Conservation (phyloP, 2,797 vertebrate genomes). For the Sphenopsis melanotis region DNA sequence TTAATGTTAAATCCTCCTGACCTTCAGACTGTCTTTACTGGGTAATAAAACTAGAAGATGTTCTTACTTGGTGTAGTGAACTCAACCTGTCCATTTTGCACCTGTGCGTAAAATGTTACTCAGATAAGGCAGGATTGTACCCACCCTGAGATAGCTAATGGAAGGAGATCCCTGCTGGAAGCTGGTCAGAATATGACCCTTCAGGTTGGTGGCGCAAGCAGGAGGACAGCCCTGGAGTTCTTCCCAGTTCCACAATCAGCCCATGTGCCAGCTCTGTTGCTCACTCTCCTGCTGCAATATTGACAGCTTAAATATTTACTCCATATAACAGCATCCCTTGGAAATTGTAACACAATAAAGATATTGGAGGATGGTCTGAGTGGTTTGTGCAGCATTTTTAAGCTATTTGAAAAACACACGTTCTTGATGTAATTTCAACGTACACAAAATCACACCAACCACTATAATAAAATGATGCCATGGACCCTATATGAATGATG, state of each 20-base stretch:
- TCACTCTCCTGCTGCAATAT: not conserved
- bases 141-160: not conserved
- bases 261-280: rapidly evolving
- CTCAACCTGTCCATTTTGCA: not conserved
- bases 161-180: not conserved
- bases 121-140: not conserved
- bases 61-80: not conserved
- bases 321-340: not conserved
- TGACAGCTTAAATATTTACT: not conserved
- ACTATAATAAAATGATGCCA: not conserved
- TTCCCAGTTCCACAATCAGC: not conserved
- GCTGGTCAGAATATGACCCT: not conserved
- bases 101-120: not conserved
- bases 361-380: not conserved
- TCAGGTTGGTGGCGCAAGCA: not conserved
- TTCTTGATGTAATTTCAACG: not conserved
- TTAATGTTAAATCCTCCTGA: not conserved
- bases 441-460: not conserved
- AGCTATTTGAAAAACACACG: not conserved
- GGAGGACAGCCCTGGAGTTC: not conserved
- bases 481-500: rapidly evolving
- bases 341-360: not conserved
- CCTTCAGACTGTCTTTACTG: not conserved
- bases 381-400: not conserved
- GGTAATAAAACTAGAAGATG: not conserved